A percentile compares a stretch with the other conserved stretches of the same genome.
These are phyloP conservation scores for Anastrepha ludens DNA, from an alignment of 1,140 invertebrate species.

Conservation along the genomic window DNA sequence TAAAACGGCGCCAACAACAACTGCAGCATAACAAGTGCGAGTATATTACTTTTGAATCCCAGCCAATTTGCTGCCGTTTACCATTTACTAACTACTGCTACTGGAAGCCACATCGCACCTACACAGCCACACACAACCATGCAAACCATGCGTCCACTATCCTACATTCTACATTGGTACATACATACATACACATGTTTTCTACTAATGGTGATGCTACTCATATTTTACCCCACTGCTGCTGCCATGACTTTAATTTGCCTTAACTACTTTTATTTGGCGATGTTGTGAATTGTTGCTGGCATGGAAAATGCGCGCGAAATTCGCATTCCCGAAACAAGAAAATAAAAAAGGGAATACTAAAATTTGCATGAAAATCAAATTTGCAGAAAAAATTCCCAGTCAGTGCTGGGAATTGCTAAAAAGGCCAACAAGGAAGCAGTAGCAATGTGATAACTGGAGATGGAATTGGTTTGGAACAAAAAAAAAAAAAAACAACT, in stretches of 20 bases:
- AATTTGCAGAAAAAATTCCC: slow-evolving; percentile 20
- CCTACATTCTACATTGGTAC: background rate
- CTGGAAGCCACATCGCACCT: background rate
- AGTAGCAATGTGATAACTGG: background rate
- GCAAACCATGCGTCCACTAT: background rate
- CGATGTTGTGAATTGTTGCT: background rate
- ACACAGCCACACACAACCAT: background rate
- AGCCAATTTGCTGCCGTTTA: slow-evolving; percentile 46
- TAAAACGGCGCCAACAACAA: background rate
- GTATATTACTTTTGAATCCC: slow-evolving; percentile 44
- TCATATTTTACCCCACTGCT: slow-evolving; percentile 19
- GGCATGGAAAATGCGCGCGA: slow-evolving; percentile 18
- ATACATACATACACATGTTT: slow-evolving; percentile 6
- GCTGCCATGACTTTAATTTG: background rate
- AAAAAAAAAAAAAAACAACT: background rate
- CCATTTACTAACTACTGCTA: slow-evolving; percentile 26
- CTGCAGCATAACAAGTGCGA: background rate
- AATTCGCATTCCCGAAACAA: background rate
- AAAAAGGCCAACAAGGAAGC: background rate
- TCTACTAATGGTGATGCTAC: background rate
- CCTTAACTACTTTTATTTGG: background rate
- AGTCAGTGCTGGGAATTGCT: background rate
- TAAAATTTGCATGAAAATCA: slow-evolving; percentile 44
- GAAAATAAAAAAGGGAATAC: background rate
- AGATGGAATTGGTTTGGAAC: background rate